Evolutionary conservation across 2,888 invertebrate genomes (phyloP), one percentile per base, ranked within the genome.

Genomic region (Drosophila crucigera): DNA sequence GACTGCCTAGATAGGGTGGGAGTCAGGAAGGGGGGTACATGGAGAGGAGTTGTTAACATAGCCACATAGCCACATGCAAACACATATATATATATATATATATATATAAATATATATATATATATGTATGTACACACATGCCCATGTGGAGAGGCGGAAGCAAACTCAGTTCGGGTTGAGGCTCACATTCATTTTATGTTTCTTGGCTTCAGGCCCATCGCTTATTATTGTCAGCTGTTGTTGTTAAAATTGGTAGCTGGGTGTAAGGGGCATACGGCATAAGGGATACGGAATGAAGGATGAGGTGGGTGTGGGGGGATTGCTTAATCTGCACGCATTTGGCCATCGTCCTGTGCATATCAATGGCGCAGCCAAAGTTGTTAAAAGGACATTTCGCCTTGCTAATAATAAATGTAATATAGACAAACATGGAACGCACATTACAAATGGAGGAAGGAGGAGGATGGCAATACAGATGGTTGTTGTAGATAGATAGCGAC

Each of bases 401-500:
- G 74, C 82, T 84, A 82, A 84, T 82, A 84, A 76, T 72, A 76
- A 76, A 76, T 76, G 70, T 76, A 76, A 56, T 56, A 76, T 76
- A 84, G 67, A 82, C 81, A 81, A 70, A 75, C 74, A 71, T 68
- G 67, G 59, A 69, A 69, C 76, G 68, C 76, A 73, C 72, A 66
- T 52, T 55, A 69, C 61, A 64, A 47, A 47, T 49, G 62, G 22
- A 49, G 14, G 30, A 1, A 30, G 30, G 30, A 30, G 30, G 30
- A 47, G 47, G 31, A 9, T 31, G 41, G 49, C 56, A 25, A 19
- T 16, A 50, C 10, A 47, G 50, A 61, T 43, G 61, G 14, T 25
- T 49, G 37, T 25, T 39, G 19, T 25, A 47, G 41, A 56, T 61
- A 39, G 39, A 41, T 41, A 22, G 58, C 58, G 22, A 22, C 10